Percentiles rank a stretch among this genome's conserved stretches.
Conservation (phyloP, 2,797 vertebrate species). For the Rallus crepitans region DNA sequence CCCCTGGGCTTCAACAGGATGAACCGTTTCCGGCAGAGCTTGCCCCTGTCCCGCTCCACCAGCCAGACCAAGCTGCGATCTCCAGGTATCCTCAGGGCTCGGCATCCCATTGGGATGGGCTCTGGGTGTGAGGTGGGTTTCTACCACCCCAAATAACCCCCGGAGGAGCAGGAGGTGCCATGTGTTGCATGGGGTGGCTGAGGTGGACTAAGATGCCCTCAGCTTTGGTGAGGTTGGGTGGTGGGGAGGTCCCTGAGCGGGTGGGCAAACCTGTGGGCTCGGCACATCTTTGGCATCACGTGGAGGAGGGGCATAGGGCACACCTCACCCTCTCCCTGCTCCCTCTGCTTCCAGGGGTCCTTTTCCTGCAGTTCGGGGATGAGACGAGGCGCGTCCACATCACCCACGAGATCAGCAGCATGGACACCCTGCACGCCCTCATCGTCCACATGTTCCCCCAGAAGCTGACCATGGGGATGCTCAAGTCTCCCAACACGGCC, state of each 20-base stretch:
- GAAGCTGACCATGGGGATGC: conserved; percentile 98
- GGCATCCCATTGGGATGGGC: rapidly evolving
- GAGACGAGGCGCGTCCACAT: conserved; percentile 97
- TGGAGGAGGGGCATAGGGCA: rapidly evolving
- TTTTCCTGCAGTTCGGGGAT: conserved; percentile 97
- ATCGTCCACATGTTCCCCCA: conserved; percentile 99
- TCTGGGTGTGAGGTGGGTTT: rapidly evolving
- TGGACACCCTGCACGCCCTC: conserved; percentile 97
- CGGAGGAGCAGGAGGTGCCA: rapidly evolving
- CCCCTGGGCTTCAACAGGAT: conserved; percentile 96
- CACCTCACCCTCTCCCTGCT: neutral
- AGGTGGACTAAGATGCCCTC: neutral
- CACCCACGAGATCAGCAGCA: conserved; percentile 97
- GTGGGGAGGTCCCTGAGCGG: too few species aligned
- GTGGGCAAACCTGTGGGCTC: neutral
- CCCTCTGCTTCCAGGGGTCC: conserved; percentile 84
- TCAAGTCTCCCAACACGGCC: conserved; percentile 97
- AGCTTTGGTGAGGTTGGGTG: neutral
- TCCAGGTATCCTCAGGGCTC: conserved; percentile 83
- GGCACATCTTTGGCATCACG: rapidly evolving
- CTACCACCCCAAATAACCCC: neutral
- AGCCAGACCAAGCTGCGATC: conserved; percentile 98
- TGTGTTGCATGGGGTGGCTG: rapidly evolving
- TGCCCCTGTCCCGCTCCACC: conserved; percentile 94
- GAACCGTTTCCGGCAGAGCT: conserved; percentile 97